phyloP scores from a whole-genome alignment of 2,797 vertebrate genomes.

The Otolemur crassicaudatus region DNA sequence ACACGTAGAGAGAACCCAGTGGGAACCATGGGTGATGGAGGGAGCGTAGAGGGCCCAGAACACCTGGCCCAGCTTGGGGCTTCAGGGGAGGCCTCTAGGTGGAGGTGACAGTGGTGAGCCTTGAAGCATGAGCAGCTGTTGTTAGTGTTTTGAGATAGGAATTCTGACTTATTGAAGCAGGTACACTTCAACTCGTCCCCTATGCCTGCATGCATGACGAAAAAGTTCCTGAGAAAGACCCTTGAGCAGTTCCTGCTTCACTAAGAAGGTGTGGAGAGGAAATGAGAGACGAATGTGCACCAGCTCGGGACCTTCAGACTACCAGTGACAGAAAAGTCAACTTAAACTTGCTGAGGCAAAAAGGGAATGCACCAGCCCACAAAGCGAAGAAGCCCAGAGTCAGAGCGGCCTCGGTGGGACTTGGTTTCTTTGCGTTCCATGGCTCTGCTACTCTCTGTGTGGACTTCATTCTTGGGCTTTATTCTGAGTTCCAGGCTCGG shows the following conservation, averaged over 20 bases:
- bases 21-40: neutral
- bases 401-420: neutral
- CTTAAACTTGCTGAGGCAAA: neutral
- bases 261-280: neutral
- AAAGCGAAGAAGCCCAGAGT: neutral
- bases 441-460: neutral
- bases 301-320: neutral
- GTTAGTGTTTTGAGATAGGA: neutral
- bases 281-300: neutral
- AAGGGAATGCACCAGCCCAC: neutral
- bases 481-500: neutral
- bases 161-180: neutral
- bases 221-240: neutral
- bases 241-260: neutral
- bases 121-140: neutral
- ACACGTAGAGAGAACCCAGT: neutral
- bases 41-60: neutral
- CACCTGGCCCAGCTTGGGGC: neutral
- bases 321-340: neutral
- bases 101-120: neutral
- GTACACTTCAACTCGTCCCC: neutral
- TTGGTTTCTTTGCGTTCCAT: neutral
- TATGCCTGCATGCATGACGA: too few relatives aligned
- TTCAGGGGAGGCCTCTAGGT: neutral
- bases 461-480: neutral